Evolutionary conservation across 30 jellyfish, hydroid and myxozoan species (phyloP).

Genomic region (Morbakka virulenta): DNA sequence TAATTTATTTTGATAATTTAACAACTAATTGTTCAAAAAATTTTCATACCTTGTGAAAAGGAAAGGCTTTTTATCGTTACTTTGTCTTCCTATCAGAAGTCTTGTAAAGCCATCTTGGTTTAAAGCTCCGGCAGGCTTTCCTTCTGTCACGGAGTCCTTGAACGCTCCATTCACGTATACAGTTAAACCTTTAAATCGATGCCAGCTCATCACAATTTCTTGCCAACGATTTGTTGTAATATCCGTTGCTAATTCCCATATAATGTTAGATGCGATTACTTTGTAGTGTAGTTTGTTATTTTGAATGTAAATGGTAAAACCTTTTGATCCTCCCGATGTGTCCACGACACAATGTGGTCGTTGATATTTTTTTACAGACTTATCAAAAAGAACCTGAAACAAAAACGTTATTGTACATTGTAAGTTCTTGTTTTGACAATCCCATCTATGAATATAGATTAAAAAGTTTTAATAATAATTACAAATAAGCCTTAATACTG

Average conservation of each 20-base stretch:
- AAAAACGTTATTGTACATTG: no score
- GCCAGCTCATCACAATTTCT: conserved; percentile 97
- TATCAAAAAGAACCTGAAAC: conserved; percentile 71
- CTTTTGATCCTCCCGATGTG: conserved; percentile 94
- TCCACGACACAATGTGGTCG: conserved; percentile 83
- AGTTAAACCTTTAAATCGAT: conserved; percentile 73
- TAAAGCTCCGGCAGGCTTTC: conserved; percentile 50
- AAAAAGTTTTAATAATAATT: no score
- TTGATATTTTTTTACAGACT: conserved; percentile 42
- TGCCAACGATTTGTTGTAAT: conserved; percentile 88
- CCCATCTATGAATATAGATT: no score
- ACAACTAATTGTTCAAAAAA: no score
- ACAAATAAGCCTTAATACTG: no score
- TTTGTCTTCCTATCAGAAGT: conserved; percentile 71
- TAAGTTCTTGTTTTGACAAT: background rate
- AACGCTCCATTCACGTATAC: conserved; percentile 91
- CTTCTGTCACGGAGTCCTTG: conserved; percentile 77
- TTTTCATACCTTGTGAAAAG: conserved; percentile 74
- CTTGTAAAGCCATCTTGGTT: conserved; percentile 71
- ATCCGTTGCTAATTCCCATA: conserved; percentile 88
- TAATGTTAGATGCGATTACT: conserved; percentile 65
- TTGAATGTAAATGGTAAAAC: conserved; percentile 79
- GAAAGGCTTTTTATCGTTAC: conserved; percentile 79
- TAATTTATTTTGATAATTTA: no score
- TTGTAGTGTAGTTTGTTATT: conserved; percentile 80